Conservation (phyloP, 1,140 invertebrate species). For the Chrysopa pallens region DNA sequence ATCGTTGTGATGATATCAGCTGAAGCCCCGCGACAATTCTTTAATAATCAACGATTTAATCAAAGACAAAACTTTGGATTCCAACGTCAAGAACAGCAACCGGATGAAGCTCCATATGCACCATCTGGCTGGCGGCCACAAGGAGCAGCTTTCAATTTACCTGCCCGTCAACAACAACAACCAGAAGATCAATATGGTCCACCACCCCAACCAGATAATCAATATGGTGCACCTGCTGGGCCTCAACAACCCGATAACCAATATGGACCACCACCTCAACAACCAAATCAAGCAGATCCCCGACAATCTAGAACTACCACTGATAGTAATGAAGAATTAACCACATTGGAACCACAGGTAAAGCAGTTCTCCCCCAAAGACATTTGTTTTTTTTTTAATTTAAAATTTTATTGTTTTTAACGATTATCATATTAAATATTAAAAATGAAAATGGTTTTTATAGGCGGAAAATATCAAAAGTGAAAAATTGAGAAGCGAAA, state of each 20-base stretch:
- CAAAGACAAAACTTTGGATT: background rate
- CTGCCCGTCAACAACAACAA: constrained; percentile 7
- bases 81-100: constrained; percentile 2
- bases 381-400: too few relatives aligned
- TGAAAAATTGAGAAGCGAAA: background rate
- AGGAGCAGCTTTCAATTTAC: constrained; percentile 15
- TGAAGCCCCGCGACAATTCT: constrained; percentile 12
- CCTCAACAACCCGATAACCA: constrained; percentile 9
- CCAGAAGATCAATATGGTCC: constrained; percentile 11
- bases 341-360: constrained; percentile 10
- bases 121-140: constrained; percentile 16
- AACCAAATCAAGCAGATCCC: constrained; percentile 1
- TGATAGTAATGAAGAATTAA: constrained; percentile 4
- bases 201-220: constrained; percentile 2
- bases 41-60: constrained; percentile 8
- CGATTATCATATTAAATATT: too few relatives aligned
- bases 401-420: too few relatives aligned
- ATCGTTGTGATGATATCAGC: constrained; percentile 13
- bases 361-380: too few relatives aligned
- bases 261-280: constrained; percentile 8
- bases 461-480: background rate
- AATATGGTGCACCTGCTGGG: constrained; percentile 9
- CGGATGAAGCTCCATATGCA: constrained; percentile 10
- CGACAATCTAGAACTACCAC: constrained; percentile 6
- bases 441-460: background rate